phyloP scores from a whole-genome alignment of 2,113 vertebrate species.

The Lontra canadensis region DNA sequence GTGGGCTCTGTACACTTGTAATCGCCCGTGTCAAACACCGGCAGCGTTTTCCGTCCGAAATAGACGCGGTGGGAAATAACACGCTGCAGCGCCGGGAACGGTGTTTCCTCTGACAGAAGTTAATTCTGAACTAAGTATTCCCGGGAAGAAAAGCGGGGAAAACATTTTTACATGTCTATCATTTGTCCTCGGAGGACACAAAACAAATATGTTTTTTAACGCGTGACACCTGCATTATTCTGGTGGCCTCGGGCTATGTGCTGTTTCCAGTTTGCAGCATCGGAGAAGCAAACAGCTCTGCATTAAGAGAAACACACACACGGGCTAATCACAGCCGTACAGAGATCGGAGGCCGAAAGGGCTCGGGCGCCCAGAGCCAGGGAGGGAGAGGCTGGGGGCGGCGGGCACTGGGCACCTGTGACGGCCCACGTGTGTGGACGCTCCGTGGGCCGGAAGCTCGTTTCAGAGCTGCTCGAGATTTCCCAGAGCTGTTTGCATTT shows the following conservation, averaged over 20 bases:
- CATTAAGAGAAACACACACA: conserved; percentile 80
- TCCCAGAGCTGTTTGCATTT: conserved; percentile 66
- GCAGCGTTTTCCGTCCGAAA: conserved; percentile 78
- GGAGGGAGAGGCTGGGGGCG: background rate
- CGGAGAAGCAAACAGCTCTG: conserved; percentile 81
- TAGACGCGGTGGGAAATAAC: conserved; percentile 74
- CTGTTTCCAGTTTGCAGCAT: conserved; percentile 82
- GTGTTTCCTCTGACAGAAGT: conserved; percentile 87
- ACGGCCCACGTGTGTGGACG: background rate
- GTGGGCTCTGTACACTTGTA: conserved; percentile 82
- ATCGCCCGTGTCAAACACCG: conserved; percentile 85
- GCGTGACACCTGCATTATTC: conserved; percentile 84
- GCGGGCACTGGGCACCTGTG: accelerated
- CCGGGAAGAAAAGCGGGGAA: conserved; percentile 82
- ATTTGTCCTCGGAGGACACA: conserved; percentile 87
- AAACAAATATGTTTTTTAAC: conserved; percentile 87
- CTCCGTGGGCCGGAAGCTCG: conserved; percentile 78
- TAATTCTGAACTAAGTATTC: conserved; percentile 88
- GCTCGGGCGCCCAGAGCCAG: conserved; percentile 46
- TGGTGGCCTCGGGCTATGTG: conserved; percentile 86
- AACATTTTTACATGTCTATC: conserved; percentile 86
- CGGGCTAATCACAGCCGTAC: conserved; percentile 82
- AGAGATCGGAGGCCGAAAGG: conserved; percentile 74
- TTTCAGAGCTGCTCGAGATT: conserved; percentile 70
- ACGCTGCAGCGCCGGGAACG: conserved; percentile 72